Evolutionary conservation across 2,888 invertebrate species (phyloP).

Genomic region (Automeris io): DNA sequence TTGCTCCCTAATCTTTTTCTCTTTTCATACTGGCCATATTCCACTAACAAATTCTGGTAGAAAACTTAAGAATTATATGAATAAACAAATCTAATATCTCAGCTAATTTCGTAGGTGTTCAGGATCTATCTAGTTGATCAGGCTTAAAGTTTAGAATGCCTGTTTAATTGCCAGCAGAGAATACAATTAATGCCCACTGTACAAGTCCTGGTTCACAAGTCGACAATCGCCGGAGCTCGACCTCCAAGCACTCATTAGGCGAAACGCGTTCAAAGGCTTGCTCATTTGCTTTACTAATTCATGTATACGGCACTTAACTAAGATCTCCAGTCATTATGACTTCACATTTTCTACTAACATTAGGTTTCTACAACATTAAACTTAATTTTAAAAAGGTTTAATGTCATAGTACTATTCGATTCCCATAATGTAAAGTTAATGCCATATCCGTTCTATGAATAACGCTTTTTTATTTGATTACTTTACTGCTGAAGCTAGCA

Average conservation of each 20-base stretch:
- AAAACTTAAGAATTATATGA: too few relatives aligned
- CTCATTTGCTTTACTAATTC: conserved; percentile 28
- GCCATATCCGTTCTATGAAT: too few relatives aligned
- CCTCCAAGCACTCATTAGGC: conserved; percentile 10
- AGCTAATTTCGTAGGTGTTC: not conserved
- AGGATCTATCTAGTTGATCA: not conserved
- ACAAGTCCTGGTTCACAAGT: conserved; percentile 9
- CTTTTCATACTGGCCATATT: too few relatives aligned
- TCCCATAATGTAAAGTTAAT: too few relatives aligned
- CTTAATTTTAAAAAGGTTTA: too few relatives aligned
- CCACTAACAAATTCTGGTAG: too few relatives aligned
- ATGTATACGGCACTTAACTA: conserved; percentile 19
- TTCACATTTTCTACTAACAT: conserved; percentile 9
- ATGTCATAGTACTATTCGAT: too few relatives aligned
- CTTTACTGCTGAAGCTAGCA: too few relatives aligned
- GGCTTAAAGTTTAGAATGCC: conserved; percentile 4
- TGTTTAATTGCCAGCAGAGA: conserved; percentile 9
- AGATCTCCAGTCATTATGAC: conserved; percentile 4
- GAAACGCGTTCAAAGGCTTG: conserved; percentile 9
- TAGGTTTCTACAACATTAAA: conserved; percentile 7
- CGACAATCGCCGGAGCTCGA: conserved; percentile 10
- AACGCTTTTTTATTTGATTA: too few relatives aligned
- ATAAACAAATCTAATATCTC: not conserved
- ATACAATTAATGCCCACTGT: conserved; percentile 9
- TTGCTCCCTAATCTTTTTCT: too few relatives aligned